These are phyloP conservation scores for Tinamus major DNA, from an alignment of 2,797 vertebrate genomes.

Conservation along the genomic window DNA sequence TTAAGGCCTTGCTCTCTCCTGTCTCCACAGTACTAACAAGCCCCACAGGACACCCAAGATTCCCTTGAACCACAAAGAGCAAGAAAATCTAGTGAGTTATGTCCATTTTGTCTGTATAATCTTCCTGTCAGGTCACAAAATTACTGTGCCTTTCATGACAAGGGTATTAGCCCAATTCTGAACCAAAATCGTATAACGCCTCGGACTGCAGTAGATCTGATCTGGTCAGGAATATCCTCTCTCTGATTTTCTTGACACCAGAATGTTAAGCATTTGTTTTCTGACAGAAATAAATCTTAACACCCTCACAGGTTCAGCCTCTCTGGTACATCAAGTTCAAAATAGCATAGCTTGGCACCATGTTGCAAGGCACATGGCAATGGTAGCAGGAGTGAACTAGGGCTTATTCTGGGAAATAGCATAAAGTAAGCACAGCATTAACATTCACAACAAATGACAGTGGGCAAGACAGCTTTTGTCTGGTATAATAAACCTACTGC, in stretches of 20 bases:
- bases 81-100: neutral
- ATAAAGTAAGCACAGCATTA: neutral
- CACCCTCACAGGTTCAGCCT: neutral
- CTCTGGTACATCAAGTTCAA: neutral
- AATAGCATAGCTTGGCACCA: neutral
- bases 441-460: neutral
- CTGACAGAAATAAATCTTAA: slow-evolving; percentile 4
- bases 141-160: rapidly evolving
- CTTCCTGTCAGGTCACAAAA: neutral
- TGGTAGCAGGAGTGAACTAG: neutral
- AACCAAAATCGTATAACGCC: neutral
- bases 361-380: rapidly evolving
- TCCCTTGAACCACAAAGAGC: neutral
- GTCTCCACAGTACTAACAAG: neutral
- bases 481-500: slow-evolving; percentile 12
- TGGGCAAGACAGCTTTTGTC: neutral
- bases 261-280: neutral
- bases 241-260: neutral
- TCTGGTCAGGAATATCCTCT: slow-evolving; percentile 26
- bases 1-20: neutral
- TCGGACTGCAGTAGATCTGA: neutral
- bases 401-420: neutral
- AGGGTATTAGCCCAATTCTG: neutral
- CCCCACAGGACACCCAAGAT: rapidly evolving
- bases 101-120: neutral